phyloP scores from a whole-genome alignment of 2,113 vertebrate genomes.

The Origma solitaria region DNA sequence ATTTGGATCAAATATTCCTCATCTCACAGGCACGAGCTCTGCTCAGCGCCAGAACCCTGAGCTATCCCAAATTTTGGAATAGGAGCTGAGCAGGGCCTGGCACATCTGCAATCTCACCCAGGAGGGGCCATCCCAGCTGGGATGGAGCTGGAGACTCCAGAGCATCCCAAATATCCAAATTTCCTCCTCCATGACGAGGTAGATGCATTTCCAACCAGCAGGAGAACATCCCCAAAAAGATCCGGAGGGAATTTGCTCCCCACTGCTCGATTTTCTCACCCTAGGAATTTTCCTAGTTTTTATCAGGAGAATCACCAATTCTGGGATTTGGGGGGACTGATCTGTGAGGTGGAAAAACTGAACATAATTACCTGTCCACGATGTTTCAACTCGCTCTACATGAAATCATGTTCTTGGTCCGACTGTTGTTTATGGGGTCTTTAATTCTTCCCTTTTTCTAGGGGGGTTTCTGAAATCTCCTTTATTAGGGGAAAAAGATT shows the following conservation, averaged over 20 bases:
- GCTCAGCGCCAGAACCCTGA: fast-evolving
- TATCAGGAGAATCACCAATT: background rate
- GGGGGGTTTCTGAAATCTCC: constrained; percentile 53
- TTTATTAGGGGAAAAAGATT: constrained; percentile 64
- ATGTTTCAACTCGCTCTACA: background rate
- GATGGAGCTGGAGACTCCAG: background rate
- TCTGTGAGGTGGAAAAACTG: background rate
- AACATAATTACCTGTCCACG: background rate
- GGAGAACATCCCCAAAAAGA: background rate
- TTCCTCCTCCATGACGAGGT: background rate
- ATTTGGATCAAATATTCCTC: background rate
- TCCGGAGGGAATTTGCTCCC: background rate
- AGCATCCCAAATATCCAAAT: background rate
- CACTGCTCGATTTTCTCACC: fast-evolving
- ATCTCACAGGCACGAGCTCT: background rate
- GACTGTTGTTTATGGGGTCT: background rate
- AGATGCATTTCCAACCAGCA: background rate
- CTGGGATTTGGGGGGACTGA: background rate
- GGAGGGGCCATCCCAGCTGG: background rate
- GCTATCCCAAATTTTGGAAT: background rate
- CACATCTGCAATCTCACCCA: background rate
- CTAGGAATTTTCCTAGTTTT: background rate
- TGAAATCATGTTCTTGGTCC: background rate
- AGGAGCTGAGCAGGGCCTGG: background rate
- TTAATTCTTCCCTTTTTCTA: constrained; percentile 32